Conservation (phyloP, 2,888 invertebrate genomes). For the Eilema depressum region DNA sequence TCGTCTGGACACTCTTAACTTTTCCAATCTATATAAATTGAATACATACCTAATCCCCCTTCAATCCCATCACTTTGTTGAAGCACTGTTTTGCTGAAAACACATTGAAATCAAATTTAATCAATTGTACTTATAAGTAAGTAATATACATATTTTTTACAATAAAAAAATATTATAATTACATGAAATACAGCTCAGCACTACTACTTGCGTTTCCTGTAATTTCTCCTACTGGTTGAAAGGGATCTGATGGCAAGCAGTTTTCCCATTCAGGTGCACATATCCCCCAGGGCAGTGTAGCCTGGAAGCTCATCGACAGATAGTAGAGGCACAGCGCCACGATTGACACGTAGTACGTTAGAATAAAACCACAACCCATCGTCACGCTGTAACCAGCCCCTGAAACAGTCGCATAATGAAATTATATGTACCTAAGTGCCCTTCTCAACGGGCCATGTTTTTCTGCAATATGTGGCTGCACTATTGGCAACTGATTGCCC, state of each 20-base stretch:
- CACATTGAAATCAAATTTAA: background rate
- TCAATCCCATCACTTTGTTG: constrained; percentile 75
- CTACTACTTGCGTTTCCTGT: constrained; percentile 77
- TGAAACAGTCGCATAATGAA: constrained; percentile 58
- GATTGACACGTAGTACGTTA: constrained; percentile 92
- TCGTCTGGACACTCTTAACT: background rate
- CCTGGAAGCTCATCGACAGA: constrained; percentile 90
- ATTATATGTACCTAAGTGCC: too few relatives aligned
- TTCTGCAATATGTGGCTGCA: too few relatives aligned
- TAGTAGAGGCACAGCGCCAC: constrained; percentile 92
- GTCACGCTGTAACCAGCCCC: constrained; percentile 91
- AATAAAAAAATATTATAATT: background rate
- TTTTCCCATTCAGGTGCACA: constrained; percentile 87
- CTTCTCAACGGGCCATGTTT: too few relatives aligned
- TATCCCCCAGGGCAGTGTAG: constrained; percentile 90
- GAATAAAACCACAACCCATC: constrained; percentile 88
- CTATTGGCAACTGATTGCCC: too few relatives aligned
- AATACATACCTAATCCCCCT: constrained; percentile 75
- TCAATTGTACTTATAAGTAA: background rate
- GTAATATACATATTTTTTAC: background rate
- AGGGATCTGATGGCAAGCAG: constrained; percentile 74
- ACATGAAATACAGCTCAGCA: constrained; percentile 86
- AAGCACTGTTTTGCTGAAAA: constrained; percentile 72
- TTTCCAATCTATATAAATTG: background rate
- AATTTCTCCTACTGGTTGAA: constrained; percentile 46